Percentiles rank a stretch among this genome's conserved stretches.
Conservation (phyloP, 2,113 vertebrate species). For the Girardinichthys multiradiatus region DNA sequence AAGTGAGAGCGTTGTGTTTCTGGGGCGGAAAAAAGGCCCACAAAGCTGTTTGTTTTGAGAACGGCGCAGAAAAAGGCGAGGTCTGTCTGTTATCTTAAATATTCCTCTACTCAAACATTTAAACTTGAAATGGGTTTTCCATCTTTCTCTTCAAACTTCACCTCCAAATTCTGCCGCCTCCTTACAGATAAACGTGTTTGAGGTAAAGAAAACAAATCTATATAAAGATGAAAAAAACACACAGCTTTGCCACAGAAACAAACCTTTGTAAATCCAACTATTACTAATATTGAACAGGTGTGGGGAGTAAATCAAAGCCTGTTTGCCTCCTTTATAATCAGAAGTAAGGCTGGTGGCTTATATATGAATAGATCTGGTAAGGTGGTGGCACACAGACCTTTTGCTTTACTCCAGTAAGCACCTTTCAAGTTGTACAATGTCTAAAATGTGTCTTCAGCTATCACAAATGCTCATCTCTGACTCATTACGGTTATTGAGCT, state of each 20-base stretch:
- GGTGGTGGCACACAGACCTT: slow-evolving; percentile 34
- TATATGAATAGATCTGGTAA: slow-evolving; percentile 5
- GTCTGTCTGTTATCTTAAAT: too few species aligned
- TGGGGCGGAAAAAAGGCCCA: slow-evolving; percentile 46
- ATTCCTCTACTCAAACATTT: slow-evolving; percentile 15
- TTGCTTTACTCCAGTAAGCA: slow-evolving; percentile 70
- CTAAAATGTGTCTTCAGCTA: slow-evolving; percentile 83
- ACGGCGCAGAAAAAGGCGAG: too few species aligned
- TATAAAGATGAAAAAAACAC: slow-evolving; percentile 48
- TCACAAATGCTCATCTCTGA: slow-evolving; percentile 37
- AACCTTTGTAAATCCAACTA: slow-evolving; percentile 39
- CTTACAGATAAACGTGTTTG: background rate
- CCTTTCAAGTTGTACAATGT: slow-evolving; percentile 44
- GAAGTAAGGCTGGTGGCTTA: background rate
- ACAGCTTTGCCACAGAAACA: slow-evolving; percentile 82
- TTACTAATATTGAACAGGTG: slow-evolving; percentile 43
- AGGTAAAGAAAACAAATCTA: slow-evolving; percentile 20
- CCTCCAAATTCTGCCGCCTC: background rate
- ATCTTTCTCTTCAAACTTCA: slow-evolving; percentile 59
- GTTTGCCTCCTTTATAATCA: background rate
- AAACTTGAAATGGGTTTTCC: slow-evolving; percentile 52
- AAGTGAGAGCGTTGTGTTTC: slow-evolving; percentile 57
- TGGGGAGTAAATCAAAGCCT: slow-evolving; percentile 70
- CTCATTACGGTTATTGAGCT: slow-evolving; percentile 4
- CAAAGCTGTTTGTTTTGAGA: slow-evolving; percentile 76